Evolutionary conservation across 2,888 invertebrate species (phyloP), one percentile per base, ranked within the genome.

Genomic region (Atrina japonica): DNA sequence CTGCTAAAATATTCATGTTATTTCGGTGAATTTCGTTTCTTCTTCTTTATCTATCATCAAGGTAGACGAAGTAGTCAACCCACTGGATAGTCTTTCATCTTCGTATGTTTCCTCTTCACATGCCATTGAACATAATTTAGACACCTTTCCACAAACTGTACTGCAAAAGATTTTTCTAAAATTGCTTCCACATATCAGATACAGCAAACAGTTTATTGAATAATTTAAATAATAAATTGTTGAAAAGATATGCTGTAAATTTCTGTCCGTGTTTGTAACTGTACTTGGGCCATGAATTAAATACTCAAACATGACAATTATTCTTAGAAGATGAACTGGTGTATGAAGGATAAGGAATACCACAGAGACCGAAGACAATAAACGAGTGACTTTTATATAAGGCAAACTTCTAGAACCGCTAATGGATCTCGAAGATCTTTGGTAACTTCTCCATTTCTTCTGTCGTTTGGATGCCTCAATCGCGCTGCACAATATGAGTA

Each of bases 161-260:
- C 76, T 70, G 18, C 65, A 52, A 68, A 82, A 82, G 9, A 75
- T 70, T 40, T 75, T 77, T 23, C 84, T 59, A 68, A 86, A 86
- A 47, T 77, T 81, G 14, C 77, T 75, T 1, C 85, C 85, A 63
- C 80, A 83, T 1, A 70, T 60, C 7, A 82, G 67, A 56, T 86
- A 86, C 7, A 86, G 77, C 14, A 83, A 25, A n/a, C 84, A 60
- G 55, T 86, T 86, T 21, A 83, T 79, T 7, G 83, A 77, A 43
- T 83, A 78, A 21, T 84, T 83, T 50, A 82, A 29, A 59, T 84
- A 84, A 68, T 83, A 86, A 7, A 85, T 70, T 18, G 82, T 76
- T 47, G 81, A 77, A 50, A 83, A 78, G 1, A 82, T 41, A 16
- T 78, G 66, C 50, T 77, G 75, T 14, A 79, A 58, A 18, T 23